Conservation (phyloP, 2,113 vertebrate species). For the Merops nubicus region DNA sequence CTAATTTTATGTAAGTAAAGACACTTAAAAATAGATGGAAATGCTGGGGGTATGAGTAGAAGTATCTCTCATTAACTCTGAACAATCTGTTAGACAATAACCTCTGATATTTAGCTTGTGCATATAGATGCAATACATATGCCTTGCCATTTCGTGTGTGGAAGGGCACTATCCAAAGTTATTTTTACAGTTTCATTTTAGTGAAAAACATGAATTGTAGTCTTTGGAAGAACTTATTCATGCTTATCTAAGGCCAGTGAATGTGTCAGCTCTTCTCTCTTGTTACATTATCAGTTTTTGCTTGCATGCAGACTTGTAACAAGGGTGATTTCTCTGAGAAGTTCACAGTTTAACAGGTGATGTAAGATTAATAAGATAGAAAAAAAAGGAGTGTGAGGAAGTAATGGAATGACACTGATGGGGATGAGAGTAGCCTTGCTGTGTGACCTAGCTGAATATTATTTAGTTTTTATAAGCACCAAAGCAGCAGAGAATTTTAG, state of each 20-base stretch:
- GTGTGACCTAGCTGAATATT: not conserved
- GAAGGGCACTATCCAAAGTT: not conserved
- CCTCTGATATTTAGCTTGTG: slow-evolving; percentile 10
- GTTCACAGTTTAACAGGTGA: not conserved
- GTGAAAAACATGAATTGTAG: not conserved
- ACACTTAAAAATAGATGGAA: not conserved
- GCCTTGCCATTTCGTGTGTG: not conserved
- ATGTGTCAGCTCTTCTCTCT: not conserved
- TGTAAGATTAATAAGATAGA: not conserved
- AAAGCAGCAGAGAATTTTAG: not conserved
- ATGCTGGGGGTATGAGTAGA: not conserved
- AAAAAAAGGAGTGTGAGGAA: not conserved
- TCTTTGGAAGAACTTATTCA: not conserved
- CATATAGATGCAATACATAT: not conserved
- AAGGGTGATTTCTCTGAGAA: no score
- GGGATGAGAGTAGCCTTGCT: no score
- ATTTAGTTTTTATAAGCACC: not conserved
- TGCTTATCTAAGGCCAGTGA: not conserved
- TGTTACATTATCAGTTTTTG: accelerated
- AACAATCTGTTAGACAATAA: not conserved
- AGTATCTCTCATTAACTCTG: not conserved
- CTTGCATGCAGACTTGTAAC: not conserved
- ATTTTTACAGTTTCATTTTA: not conserved
- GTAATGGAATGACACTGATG: not conserved
- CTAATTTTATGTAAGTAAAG: slow-evolving; percentile 31